Base-by-base conservation (phyloP, 2,888 invertebrate species). In the Coelopa pilipes region DNA sequence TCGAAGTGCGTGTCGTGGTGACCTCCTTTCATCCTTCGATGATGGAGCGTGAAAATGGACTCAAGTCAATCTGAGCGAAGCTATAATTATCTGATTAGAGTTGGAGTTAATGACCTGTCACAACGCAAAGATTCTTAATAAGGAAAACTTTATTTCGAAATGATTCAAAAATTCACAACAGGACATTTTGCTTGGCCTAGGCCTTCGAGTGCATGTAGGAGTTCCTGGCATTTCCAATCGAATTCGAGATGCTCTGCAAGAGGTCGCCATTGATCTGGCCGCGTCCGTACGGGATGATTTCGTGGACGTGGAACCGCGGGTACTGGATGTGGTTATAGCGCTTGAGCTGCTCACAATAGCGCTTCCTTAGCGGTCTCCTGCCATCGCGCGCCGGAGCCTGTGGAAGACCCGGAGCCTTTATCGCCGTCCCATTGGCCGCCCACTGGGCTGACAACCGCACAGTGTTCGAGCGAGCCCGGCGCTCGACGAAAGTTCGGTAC, bases 401-500 rank as follows among this genome's bases (percentile, higher is more conserved):
- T 59, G 12, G 9, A 12, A 11, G 11, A 7, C 34, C 34, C 34
- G 2, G 34, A 7, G 34, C 34, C 34, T 34, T 34, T 34, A 34
- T 34, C 7, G 34, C 17, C 19, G 15, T 59, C 21, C 19, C 19
- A 10, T 55, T 55, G 17, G 55, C 7, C 10, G 55, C 17, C 10
- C 12, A 19, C 17, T 59, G 17, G 21, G 19, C n/a, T 3, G 24
- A 59, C 3, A 59, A 19, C 9, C 15, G 17, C 1, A 12, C 19
- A 19, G 19, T 59, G 9, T 10, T 59, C 21, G 11, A 1, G 4
- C 12, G 24, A 62, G 15, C n/a, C n/a, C 34, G 0, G 12, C 34
- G 62, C 4, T 62, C 34, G 13, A 13, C 12, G n/a, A 62, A 34
- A 1, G 62, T 5, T n/a, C 34, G 24, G 80, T 90, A 83, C 47